Conservation (phyloP, 2,797 vertebrate species). For the Xenentodon cancila region DNA sequence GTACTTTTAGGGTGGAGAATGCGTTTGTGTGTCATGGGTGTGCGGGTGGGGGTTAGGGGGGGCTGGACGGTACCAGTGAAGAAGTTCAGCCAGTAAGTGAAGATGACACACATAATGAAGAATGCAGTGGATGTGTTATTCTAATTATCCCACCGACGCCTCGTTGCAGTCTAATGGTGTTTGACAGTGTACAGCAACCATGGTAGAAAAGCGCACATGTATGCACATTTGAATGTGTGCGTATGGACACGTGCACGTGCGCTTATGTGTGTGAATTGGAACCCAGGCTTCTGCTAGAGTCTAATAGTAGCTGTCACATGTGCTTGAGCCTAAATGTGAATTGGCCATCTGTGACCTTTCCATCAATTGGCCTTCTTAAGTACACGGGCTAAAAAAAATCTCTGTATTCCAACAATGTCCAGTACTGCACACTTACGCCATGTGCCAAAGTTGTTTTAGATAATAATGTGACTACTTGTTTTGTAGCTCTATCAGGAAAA, state of each 20-base stretch:
- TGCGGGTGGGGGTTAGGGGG: background rate
- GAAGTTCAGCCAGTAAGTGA: constrained; percentile 59
- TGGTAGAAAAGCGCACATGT: constrained; percentile 37
- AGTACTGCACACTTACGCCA: background rate
- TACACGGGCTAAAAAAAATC: background rate
- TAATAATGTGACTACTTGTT: background rate
- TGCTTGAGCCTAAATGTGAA: constrained; percentile 35
- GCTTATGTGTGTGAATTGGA: constrained; percentile 29
- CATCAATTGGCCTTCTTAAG: constrained; percentile 19
- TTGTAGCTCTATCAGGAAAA: background rate
- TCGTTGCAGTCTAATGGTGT: constrained; percentile 63
- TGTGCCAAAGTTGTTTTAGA: background rate
- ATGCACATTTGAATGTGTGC: constrained; percentile 38
- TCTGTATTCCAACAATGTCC: background rate
- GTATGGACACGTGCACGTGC: constrained; percentile 21
- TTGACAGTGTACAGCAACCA: constrained; percentile 70
- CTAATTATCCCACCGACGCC: constrained; percentile 70
- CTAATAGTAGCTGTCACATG: constrained; percentile 55
- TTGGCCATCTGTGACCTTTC: constrained; percentile 49
- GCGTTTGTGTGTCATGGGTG: constrained; percentile 28
- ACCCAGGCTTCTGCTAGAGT: constrained; percentile 28
- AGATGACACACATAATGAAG: constrained; percentile 77
- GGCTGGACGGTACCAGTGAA: constrained; percentile 35
- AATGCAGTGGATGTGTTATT: constrained; percentile 73
- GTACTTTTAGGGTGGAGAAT: constrained; percentile 25